Evolutionary conservation across 1,140 invertebrate species (phyloP), one percentile per base, ranked within the genome.

Genomic region (Microplitis mediator): DNA sequence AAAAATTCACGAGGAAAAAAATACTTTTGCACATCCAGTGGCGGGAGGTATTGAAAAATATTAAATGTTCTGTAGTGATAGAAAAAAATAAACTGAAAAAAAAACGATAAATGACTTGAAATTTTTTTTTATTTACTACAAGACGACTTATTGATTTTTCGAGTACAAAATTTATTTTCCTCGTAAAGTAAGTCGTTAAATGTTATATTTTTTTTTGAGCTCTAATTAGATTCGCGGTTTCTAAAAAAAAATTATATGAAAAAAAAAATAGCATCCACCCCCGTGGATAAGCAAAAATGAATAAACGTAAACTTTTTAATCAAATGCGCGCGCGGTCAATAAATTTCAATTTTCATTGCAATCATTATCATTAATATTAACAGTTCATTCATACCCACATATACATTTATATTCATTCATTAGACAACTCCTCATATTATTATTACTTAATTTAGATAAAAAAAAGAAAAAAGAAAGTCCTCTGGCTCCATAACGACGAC

Each of bases 301-400:
- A 86, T 84, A 84, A 84, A 82, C 82, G 79, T 85, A 86, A 85
- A 85, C 78, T 81, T 80, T 81, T 81, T 80, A 79, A 82, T 76
- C 78, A 80, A 81, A 83, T 79, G 75, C 64, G 61, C 73, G 67
- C 76, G 77, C 72, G 39, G 74, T 73, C 75, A 79, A 84, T 86
- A 86, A 86, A 86, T 83, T 85, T 74, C 76, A 81, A 36, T 67
- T 82, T 82, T 86, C 85, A 86, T 82, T 84, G 78, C 80, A 83
- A 83, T 83, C 79, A 79, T 72, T 45, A 61, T 23, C 31, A 62
- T 62, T 36, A 56, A 56, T 23, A 13, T n/a, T 6, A 11, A 5
- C n/a, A 56, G 8, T 56, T 16, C 52, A 56, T 51, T 8, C 16
- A 23, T n/a, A 56, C 16, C 5, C 3, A n/a, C 1, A 56, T 23